Evolutionary conservation across 1,140 invertebrate genomes (phyloP).

Genomic region (Conopomorpha cramerella): DNA sequence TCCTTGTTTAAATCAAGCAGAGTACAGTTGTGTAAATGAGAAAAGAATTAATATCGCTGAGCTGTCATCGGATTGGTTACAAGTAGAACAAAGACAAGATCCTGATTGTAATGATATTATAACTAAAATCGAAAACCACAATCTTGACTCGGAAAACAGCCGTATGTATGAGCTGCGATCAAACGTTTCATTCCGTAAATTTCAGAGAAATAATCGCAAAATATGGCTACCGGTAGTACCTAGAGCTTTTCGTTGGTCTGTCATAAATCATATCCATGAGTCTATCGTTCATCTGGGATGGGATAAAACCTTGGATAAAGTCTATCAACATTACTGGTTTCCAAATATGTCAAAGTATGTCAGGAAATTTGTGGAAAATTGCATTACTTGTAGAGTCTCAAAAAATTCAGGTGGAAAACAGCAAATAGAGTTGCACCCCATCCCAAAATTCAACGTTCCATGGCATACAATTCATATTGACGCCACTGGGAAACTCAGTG

Average conservation of each 20-base stretch:
- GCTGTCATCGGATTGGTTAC: neutral
- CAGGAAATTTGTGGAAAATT: conserved; percentile 3
- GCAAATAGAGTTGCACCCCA: conserved; percentile 2
- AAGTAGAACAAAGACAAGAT: neutral
- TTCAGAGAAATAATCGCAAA: conserved; percentile 3
- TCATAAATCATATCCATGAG: conserved; percentile 22
- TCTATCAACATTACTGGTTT: conserved; percentile 4
- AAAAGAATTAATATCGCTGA: neutral
- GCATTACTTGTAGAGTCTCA: conserved; percentile 1
- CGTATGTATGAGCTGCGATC: conserved; percentile 13
- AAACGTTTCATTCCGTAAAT: conserved; percentile 12
- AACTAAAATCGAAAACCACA: neutral
- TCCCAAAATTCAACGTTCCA: conserved; percentile 1
- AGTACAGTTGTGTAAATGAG: neutral
- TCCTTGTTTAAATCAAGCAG: neutral
- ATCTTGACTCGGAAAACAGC: conserved; percentile 5
- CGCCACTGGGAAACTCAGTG: conserved; percentile 10
- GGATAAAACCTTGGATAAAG: neutral
- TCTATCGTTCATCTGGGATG: neutral
- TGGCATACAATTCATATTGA: conserved; percentile 11
- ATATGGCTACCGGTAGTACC: conserved; percentile 16
- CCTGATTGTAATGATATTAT: neutral
- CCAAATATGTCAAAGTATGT: conserved; percentile 1
- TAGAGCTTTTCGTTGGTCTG: conserved; percentile 13
- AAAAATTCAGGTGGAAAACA: neutral